These are phyloP conservation scores for Calephelis nemesis DNA, from an alignment of 1,140 invertebrate species.

Conservation along the genomic window DNA sequence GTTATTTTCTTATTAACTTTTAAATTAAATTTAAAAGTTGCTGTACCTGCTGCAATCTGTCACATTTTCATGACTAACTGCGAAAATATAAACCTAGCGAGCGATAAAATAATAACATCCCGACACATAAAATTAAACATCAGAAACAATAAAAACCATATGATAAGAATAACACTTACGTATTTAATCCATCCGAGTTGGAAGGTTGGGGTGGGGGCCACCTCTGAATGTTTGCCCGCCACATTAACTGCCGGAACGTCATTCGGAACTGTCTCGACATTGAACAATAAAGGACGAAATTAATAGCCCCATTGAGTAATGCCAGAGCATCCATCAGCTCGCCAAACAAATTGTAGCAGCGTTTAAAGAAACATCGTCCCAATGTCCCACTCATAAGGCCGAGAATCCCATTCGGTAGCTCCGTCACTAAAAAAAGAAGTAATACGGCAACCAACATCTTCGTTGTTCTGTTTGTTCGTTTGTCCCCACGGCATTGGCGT, in stretches of 20 bases:
- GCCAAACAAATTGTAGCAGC: constrained; percentile 89
- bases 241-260: constrained; percentile 90
- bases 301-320: constrained; percentile 94
- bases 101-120: too few relatives aligned
- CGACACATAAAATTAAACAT: too few relatives aligned
- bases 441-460: constrained; percentile 94
- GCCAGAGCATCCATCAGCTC: constrained; percentile 95
- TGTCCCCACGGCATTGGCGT: constrained; percentile 82
- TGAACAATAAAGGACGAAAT: constrained; percentile 96
- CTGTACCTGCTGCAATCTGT: too few relatives aligned
- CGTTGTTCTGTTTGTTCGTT: constrained; percentile 88
- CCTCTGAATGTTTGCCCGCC: constrained; percentile 73
- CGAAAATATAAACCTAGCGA: too few relatives aligned
- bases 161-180: constrained; percentile 46
- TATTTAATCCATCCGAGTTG: constrained; percentile 62
- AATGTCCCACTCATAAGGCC: constrained; percentile 85
- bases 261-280: constrained; percentile 96
- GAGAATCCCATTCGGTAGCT: constrained; percentile 90
- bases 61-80: too few relatives aligned
- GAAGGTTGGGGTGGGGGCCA: constrained; percentile 55
- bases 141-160: too few relatives aligned
- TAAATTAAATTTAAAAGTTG: too few relatives aligned
- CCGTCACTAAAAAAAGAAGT: constrained; percentile 91
- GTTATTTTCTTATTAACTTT: too few relatives aligned
- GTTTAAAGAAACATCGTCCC: constrained; percentile 86